Evolutionary conservation across 2,113 vertebrate species (phyloP), one percentile per base, ranked within the genome.

Genomic region (Lycaon pictus): DNA sequence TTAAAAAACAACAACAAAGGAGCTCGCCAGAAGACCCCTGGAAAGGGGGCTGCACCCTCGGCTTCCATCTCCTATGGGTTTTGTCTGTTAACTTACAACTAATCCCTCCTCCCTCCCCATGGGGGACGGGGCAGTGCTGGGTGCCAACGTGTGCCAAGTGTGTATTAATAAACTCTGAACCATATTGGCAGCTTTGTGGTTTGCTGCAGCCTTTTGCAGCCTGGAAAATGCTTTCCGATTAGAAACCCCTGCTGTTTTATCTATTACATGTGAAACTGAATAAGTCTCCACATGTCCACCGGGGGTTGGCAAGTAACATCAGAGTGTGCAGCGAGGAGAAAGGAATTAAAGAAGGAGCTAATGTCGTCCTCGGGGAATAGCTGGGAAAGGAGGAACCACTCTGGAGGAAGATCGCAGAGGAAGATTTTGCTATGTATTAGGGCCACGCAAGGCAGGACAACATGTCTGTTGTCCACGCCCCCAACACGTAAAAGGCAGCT

Each of bases 211-310:
- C 96, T 97, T 97, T 97, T 90, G 79, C 92, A 92, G 87, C 96
- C 95, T 92, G 76, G 93, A 89, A 96, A 96, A 67, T 37, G 0
- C 89, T 96, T 96, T 96, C 92, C 4, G 55, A 84, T 95, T 58
- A 96, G 96, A 86, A 96, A 74, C 63, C 87, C 97, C 97, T 88
- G 95, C 96, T 97, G 96, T 90, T 97, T 95, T 77, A 90, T 96
- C 95, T 96, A 48, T 98, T 93, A 89, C 95, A n/a, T 74, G 96
- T 58, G 95, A 97, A 96, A 97, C 89, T 60, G 11, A 95, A 5
- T 96, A 58, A 91, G 96, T 62, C 96, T 84, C 35, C 69, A 48
- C 35, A 3, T 3, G 71, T 76, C 97, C 93, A 10, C 95, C 81
- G 97, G 95, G 97, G 90, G 29, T n/a, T 97, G 95, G 43, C 43